Base-by-base conservation (phyloP, 1,140 invertebrate species). In the Capitella teleta region DNA sequence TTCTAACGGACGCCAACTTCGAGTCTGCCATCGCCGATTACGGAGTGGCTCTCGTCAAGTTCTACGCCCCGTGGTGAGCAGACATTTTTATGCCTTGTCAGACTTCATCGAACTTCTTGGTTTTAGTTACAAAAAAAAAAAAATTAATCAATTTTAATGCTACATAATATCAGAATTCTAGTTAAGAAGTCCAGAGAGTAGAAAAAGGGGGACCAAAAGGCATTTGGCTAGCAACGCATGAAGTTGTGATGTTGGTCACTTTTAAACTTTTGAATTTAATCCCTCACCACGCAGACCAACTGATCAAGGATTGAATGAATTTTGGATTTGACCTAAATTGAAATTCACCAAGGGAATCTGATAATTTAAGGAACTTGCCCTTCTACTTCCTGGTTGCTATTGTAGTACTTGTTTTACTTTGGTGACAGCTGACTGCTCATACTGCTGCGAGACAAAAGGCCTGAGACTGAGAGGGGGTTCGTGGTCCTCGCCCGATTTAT, bases 21-120 rank as follows among this genome's bases (percentile, higher is more conserved):
- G 24, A 25, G 12, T 16, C 18, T 8, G 49, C 30, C 21, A 21
- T 49, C 5, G 47, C 30, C 30, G 40, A 47, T 30, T 19, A 42
- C 23, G 36, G 28, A 24, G 26, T 53, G 40, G 36, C 41, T 26
- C 32, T 53, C 19, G 52, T 53, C 6, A 53, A 53, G 28, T 53
- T 53, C 42, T 53, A 42, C 28, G 52, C 52, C 21, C 52, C 52
- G 3, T 53, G 52, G 52, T 53, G 19, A 49, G 52, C 36, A 41
- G 30, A n/a, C n/a, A n/a, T n/a, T n/a, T n/a, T n/a, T n/a, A n/a
- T n/a, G n/a, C n/a, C 25, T 40, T 40, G 38, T 40, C 25, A 24
- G 19, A 19, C 19, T 40, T 40, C 25, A 40, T 25, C 2, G 42
- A 26, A 28, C 42, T 26, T 26, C 16, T 25, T 44, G 24, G 4